Conservation (phyloP, 2,888 invertebrate genomes). For the Ernsta delagoae region DNA sequence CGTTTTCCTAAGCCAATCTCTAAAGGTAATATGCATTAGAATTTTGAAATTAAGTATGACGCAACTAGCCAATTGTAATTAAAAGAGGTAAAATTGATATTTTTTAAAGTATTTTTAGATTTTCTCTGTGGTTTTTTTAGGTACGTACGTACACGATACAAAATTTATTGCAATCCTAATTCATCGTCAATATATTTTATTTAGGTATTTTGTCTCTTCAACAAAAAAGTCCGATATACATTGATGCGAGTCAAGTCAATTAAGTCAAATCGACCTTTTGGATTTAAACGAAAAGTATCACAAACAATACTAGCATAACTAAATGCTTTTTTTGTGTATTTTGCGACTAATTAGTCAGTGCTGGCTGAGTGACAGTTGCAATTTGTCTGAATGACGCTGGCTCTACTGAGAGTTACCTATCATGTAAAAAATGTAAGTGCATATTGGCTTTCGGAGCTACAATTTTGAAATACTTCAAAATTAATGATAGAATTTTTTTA, state of each 20-base stretch:
- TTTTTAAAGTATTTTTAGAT: no score
- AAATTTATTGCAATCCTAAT: background rate
- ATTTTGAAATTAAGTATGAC: no score
- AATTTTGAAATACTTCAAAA: no score
- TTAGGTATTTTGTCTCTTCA: background rate
- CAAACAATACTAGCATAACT: conserved; percentile 8
- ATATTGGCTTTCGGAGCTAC: background rate
- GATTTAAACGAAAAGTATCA: background rate
- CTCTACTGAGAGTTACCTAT: conserved; percentile 14
- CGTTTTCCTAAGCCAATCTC: no score
- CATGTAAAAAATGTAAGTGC: conserved; percentile 8
- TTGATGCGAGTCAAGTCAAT: background rate
- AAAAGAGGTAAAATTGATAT: no score
- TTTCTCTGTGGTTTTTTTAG: no score
- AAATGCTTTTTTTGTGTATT: conserved; percentile 15
- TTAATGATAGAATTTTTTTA: no score
- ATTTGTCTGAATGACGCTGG: conserved; percentile 38
- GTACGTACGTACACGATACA: no score
- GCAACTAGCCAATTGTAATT: no score
- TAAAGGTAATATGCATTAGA: no score
- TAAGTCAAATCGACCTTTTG: background rate
- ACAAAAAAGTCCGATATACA: background rate
- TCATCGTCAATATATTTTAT: background rate
- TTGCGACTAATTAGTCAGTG: conserved; percentile 27
- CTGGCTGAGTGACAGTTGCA: conserved; percentile 37